These are phyloP conservation scores for Drosophila yakuba DNA, from an alignment of 1,140 invertebrate genomes.

Conservation along the genomic window DNA sequence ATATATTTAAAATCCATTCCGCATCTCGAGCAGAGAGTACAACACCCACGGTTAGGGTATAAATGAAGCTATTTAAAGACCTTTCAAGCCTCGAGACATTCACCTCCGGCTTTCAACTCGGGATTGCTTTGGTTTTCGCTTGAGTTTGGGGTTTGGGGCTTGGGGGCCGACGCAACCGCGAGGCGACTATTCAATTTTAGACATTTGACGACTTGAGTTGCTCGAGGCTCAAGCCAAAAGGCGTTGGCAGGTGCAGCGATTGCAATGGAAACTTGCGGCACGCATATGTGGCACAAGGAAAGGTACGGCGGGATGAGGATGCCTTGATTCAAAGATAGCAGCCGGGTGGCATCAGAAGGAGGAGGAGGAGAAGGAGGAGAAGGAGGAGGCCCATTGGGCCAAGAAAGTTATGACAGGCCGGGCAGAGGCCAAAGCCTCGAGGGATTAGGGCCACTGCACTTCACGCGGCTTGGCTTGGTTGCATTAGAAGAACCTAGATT, in stretches of 20 bases:
- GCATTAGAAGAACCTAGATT: conserved; percentile 55
- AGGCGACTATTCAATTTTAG: conserved; percentile 77
- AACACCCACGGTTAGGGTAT: conserved; percentile 2
- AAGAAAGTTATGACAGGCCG: conserved; percentile 52
- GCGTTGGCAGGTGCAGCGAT: conserved; percentile 49
- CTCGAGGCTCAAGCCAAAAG: conserved; percentile 24
- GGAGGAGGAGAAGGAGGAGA: conserved; percentile 4
- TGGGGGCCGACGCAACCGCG: conserved; percentile 60
- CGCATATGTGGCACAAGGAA: conserved; percentile 60
- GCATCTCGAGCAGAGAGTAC: background rate
- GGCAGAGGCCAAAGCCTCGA: conserved; percentile 33
- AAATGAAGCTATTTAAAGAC: conserved; percentile 35
- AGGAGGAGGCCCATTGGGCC: conserved; percentile 1
- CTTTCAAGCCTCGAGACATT: conserved; percentile 22
- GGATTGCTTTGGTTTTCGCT: background rate
- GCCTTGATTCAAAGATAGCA: conserved; percentile 64
- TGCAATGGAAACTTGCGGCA: conserved; percentile 68
- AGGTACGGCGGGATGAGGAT: conserved; percentile 7
- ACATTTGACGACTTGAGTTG: conserved; percentile 61
- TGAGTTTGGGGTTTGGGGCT: background rate
- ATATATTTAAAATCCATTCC: too few relatives aligned
- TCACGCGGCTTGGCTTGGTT: background rate
- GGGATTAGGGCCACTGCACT: conserved; percentile 32
- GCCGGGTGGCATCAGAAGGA: conserved; percentile 45
- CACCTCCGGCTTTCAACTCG: conserved; percentile 5